These are phyloP conservation scores for Lepeophtheirus salmonis DNA, from an alignment of 1,140 invertebrate genomes.

Conservation along the genomic window DNA sequence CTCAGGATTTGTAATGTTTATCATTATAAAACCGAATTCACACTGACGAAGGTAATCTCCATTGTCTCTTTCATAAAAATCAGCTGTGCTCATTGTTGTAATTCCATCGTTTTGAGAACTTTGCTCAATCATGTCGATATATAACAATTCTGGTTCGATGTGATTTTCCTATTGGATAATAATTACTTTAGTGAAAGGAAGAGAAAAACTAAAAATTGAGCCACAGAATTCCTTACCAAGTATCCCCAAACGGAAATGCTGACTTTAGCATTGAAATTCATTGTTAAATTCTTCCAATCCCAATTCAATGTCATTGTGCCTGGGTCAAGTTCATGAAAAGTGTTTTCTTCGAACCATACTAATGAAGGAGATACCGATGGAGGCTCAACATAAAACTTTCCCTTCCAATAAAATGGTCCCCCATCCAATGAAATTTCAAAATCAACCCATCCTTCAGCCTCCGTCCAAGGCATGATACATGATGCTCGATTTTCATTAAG, in stretches of 20 bases:
- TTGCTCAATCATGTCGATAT: constrained; percentile 37
- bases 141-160: constrained; percentile 44
- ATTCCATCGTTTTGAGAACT: constrained; percentile 22
- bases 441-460: constrained; percentile 71
- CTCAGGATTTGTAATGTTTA: constrained; percentile 60
- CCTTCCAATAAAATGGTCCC: constrained; percentile 68
- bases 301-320: constrained; percentile 52
- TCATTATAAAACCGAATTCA: constrained; percentile 71
- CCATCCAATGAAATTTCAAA: constrained; percentile 61
- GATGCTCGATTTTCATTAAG: constrained; percentile 48
- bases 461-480: constrained; percentile 68
- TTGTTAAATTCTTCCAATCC: constrained; percentile 63
- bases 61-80: constrained; percentile 46
- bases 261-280: constrained; percentile 48
- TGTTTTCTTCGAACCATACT: constrained; percentile 54
- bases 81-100: constrained; percentile 44
- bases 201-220: too few species aligned
- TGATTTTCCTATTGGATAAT: constrained; percentile 53
- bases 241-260: constrained; percentile 50
- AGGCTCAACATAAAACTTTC: constrained; percentile 74
- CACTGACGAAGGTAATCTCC: constrained; percentile 41
- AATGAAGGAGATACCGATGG: constrained; percentile 59
- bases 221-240: neutral
- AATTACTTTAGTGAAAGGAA: neutral
- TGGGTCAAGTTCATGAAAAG: constrained; percentile 48